Base-by-base conservation (phyloP, 1,140 invertebrate genomes). In the Heliconius eleuchia region DNA sequence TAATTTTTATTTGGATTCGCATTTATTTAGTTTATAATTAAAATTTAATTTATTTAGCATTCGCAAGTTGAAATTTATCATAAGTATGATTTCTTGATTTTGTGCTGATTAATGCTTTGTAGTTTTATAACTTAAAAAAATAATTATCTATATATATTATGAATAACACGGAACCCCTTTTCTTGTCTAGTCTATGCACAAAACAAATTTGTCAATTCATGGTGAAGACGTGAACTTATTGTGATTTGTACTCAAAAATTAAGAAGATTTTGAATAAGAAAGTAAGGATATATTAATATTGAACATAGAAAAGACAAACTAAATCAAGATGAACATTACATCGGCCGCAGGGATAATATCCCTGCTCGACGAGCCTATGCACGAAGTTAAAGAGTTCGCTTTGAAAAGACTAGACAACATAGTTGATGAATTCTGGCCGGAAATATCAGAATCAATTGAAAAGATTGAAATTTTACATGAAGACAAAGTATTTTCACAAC, bases 381-480 rank as follows among this genome's bases (percentile, higher is more conserved):
- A 97, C 23, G 98, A 99, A 94, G 95, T 99, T 71, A 99, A 99
- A 95, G 97, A 98, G 3, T 99, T 99, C 94, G 99, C 99, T 30
- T 86, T 97, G 75, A 97, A 97, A 86, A 99, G 99, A 88, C 95
- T 99, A 70, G 97, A 99, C 93, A 96, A 96, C 87, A 98, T 99
- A 90, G 99, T 99, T 0, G 98, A 99, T 92, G 98, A 99, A 92
- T 99, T 99, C 95, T 99, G 99, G 99, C 98, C 99, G 23, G 99
- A 99, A 95, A 99, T 99, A 82, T 99, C 98, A 0, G 99, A 99
- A 95, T 98, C 98, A 16, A 99, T 99, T 89, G 97, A 98, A 88
- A 99, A 99, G 95, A 99, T 99, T 88, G 99, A 99, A 96, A 98
- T 99, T 86, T 95, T 99, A 27, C 98, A 99, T 91, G 99, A 99